Base-by-base conservation (phyloP, 2,888 invertebrate species). In the Litoditis marina region DNA sequence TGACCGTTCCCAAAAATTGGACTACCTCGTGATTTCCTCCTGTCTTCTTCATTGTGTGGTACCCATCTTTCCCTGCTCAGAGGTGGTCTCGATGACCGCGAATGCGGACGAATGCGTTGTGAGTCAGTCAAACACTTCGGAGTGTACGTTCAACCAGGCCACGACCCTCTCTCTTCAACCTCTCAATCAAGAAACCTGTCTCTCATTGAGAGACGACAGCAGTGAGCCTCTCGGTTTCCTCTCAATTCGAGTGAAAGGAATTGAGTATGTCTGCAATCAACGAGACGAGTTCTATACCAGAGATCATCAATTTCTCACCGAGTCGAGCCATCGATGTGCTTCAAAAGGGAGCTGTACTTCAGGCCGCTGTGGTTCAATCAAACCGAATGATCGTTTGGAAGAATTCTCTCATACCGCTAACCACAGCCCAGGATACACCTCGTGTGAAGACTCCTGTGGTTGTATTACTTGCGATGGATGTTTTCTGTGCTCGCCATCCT, bases 401-500 rank as follows among this genome's bases (percentile, higher is more conserved):
- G 65, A 65, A 42, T 8, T 65, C 5, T 57, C 65, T 0, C 7
- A 47, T 11, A 0, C 2, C 8, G 57, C 65, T 5, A 59, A 59
- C 16, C 0, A 2, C 0, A 27, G 13, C 0, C 63, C 66, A 2
- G 66, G 66, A 39, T 60, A 22, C 42, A 66, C 66, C 1, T 2
- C 2, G 0, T 66, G 66, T 30, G 5, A n/a, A 1, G 31, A 44
- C 25, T 47, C 54, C 31, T 60, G 60, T 22, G 63, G 66, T 0
- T 44, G 66, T 13, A 13, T 34, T 2, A 39, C 47, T 25, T 62
- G 60, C n/a, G 27, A 55, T 28, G 57, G 57, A 2, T 66, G 66
- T 25, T 42, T 51, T 11, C 44, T 8, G 16, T 63, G 49, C 28
- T 52, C 36, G 13, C 57, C 66, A 0, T 27, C 51, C 3, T 66